phyloP scores from a whole-genome alignment of 2,113 vertebrate species.

The Paraplagusia blochii region DNA sequence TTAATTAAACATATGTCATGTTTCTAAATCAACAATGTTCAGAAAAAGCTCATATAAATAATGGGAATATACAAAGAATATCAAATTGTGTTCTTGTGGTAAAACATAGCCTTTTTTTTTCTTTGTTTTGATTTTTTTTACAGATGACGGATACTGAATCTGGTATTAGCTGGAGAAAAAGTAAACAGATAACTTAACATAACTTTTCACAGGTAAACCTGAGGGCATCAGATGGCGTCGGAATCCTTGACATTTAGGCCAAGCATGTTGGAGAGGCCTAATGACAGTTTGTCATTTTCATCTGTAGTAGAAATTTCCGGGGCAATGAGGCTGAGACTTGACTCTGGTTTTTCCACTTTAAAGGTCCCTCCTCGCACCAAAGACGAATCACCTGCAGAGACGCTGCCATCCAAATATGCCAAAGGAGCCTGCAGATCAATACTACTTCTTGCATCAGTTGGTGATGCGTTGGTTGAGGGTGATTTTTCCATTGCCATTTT shows the following conservation, averaged over 20 bases:
- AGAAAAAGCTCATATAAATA: constrained; percentile 58
- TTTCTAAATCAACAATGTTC: constrained; percentile 29
- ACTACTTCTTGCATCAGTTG: constrained; percentile 24
- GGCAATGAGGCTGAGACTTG: constrained; percentile 3
- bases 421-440: constrained; percentile 21
- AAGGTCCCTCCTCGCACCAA: constrained; percentile 64
- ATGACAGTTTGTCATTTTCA: constrained; percentile 54
- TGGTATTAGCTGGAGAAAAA: not conserved
- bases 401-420: constrained; percentile 9
- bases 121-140: not conserved
- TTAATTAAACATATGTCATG: constrained; percentile 16
- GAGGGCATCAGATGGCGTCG: constrained; percentile 31
- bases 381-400: constrained; percentile 20
- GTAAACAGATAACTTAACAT: constrained; percentile 3
- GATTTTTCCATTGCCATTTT: constrained; percentile 50
- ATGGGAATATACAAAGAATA: constrained; percentile 47
- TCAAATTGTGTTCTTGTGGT: constrained; percentile 15
- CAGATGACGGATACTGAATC: constrained; percentile 2
- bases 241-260: constrained; percentile 45
- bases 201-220: not conserved
- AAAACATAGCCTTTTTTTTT: not conserved
- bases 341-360: constrained; percentile 61
- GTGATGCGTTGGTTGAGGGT: constrained; percentile 4
- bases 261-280: constrained; percentile 75
- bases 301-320: constrained; percentile 34